Base-by-base conservation (phyloP, 2,797 vertebrate species). In the Scyliorhinus canicula region DNA sequence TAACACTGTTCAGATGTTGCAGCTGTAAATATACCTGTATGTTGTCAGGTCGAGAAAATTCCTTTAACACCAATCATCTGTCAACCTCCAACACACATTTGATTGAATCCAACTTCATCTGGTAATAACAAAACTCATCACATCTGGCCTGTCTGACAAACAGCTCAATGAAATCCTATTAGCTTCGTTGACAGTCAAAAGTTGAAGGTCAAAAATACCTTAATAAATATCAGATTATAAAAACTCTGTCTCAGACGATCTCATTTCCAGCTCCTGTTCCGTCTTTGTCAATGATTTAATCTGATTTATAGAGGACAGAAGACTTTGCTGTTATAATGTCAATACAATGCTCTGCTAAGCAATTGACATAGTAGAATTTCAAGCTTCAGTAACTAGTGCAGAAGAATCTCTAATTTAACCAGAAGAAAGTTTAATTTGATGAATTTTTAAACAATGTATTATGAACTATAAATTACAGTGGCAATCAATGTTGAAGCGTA, bases 91-190 rank as follows among this genome's bases (percentile, higher is more conserved):
- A 19, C 52, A 57, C 55, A 55, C 12, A 12, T 88, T 57, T 88
- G 85, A 88, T 88, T 57, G 85, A 28, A 57, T 88, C 55, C 52
- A n/a, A 21, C 31, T 88, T 88, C 52, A 86, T 28, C 50, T 55
- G 84, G 28, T 86, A 86, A 86, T 86, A 86, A 86, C 84, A 55
- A 86, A 86, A 86, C 84, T 86, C 47, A 86, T 86, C 84, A 86
- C 52, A 86, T 52, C 85, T 57, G 85, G 31, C 52, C 52, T 88
- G 52, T 88, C 52, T 57, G 85, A 88, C 31, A 88, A 88, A 31
- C 26, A 31, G 84, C 84, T 52, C 52, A 35, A 86, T 55, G 52
- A 55, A 55, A 86, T 55, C 84, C 84, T 55, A 86, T 86, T 86
- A 86, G 84, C 84, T 88, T 88, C 7, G 52, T 57, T 88, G 85